These are phyloP conservation scores for Siniperca knerii DNA, from an alignment of 2,113 vertebrate species.

Conservation along the genomic window DNA sequence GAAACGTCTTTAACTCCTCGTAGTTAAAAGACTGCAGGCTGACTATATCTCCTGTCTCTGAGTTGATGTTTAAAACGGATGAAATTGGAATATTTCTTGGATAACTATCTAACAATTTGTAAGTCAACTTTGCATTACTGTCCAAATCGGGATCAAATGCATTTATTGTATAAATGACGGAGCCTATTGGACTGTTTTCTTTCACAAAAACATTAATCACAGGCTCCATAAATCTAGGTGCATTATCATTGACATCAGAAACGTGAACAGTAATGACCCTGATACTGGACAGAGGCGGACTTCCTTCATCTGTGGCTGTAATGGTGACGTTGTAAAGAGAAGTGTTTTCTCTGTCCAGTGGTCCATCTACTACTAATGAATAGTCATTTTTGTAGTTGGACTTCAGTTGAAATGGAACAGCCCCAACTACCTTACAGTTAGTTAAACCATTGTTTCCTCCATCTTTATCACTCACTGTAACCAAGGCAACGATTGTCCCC, in stretches of 20 bases:
- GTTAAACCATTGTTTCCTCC: conserved; percentile 72
- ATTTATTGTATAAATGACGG: conserved; percentile 80
- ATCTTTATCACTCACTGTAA: conserved; percentile 88
- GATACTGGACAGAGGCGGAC: conserved; percentile 82
- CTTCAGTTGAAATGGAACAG: conserved; percentile 70
- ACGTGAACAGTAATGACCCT: conserved; percentile 83
- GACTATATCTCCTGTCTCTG: conserved; percentile 20
- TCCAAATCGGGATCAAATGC: conserved; percentile 85
- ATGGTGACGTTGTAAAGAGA: conserved; percentile 86
- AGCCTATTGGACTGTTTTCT: conserved; percentile 87
- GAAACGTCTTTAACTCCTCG: conserved; percentile 48
- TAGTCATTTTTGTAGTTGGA: conserved; percentile 90
- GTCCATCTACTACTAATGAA: conserved; percentile 85
- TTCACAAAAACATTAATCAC: conserved; percentile 84
- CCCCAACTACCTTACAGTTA: conserved; percentile 51
- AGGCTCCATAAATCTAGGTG: conserved; percentile 83
- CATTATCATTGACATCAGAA: conserved; percentile 91
- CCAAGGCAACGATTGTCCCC: conserved; percentile 88
- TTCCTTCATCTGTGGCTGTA: conserved; percentile 86
- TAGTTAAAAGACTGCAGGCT: conserved; percentile 67
- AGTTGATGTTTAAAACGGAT: conserved; percentile 84
- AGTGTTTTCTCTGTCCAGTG: conserved; percentile 87
- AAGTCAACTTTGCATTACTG: conserved; percentile 85
- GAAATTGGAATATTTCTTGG: conserved; percentile 74
- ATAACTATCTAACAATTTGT: conserved; percentile 77